Conservation (phyloP, 2,113 vertebrate species). For the Tor tambroides region DNA sequence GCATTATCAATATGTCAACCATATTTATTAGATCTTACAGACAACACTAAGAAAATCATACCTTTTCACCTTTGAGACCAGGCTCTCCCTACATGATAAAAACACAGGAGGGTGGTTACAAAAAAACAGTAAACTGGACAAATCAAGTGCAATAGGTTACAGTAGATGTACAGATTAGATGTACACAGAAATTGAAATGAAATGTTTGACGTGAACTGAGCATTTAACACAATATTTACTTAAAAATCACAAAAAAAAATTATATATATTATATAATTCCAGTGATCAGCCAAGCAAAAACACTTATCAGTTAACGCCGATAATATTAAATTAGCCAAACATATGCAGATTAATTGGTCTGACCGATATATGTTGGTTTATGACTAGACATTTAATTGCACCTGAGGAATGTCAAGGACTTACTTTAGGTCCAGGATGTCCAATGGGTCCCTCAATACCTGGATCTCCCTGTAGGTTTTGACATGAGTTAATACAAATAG, state of each 20-base stretch:
- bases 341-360: background rate
- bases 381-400: background rate
- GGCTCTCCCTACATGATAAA: constrained; percentile 69
- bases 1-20: background rate
- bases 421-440: constrained; percentile 93
- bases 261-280: no score
- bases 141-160: background rate
- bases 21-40: background rate
- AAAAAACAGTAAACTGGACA: background rate
- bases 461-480: constrained; percentile 83
- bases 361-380: background rate
- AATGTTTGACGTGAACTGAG: background rate
- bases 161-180: no score
- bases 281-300: background rate
- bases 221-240: background rate
- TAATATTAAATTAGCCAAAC: background rate
- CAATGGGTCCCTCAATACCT: constrained; percentile 96
- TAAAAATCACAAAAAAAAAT: background rate
- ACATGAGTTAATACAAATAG: background rate
- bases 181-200: background rate
- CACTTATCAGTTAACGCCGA: background rate
- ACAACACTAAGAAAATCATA: constrained; percentile 49
- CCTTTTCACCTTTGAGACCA: constrained; percentile 76
- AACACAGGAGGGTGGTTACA: background rate
- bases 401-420: constrained; percentile 53